phyloP scores from a whole-genome alignment of 1,140 invertebrate species.

The Ceratoteleas bidentatus region DNA sequence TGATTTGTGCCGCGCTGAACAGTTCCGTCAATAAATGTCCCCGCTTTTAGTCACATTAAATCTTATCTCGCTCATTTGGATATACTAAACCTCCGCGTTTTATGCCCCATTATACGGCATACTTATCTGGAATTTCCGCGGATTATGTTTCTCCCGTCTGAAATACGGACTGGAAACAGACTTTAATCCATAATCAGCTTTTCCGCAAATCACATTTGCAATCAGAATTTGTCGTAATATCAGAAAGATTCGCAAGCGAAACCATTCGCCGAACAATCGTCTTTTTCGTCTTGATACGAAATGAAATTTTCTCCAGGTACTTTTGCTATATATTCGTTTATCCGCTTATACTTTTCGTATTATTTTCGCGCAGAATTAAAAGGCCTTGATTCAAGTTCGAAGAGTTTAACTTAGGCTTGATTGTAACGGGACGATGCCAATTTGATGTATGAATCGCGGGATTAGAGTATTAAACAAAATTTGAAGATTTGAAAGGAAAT shows the following conservation, averaged over 20 bases:
- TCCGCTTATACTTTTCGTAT: slow-evolving; percentile 44
- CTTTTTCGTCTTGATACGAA: slow-evolving; percentile 51
- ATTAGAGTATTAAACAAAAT: too few species aligned
- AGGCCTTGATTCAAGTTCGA: slow-evolving; percentile 1
- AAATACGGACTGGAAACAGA: slow-evolving; percentile 62
- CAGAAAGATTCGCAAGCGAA: slow-evolving; percentile 74
- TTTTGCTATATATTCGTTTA: slow-evolving; percentile 45
- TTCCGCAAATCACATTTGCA: slow-evolving; percentile 77
- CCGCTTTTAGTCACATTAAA: slow-evolving; percentile 52
- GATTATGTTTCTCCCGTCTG: slow-evolving; percentile 60
- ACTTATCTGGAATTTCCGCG: slow-evolving; percentile 61
- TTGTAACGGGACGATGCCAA: too few species aligned
- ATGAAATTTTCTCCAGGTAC: slow-evolving; percentile 41
- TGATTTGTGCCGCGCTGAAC: slow-evolving; percentile 23
- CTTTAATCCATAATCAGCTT: slow-evolving; percentile 77
- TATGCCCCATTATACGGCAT: slow-evolving; percentile 63
- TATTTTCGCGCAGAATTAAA: slow-evolving; percentile 14
- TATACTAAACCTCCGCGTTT: slow-evolving; percentile 53
- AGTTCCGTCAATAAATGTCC: slow-evolving; percentile 39
- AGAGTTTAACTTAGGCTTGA: too few species aligned
- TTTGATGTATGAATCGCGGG: too few species aligned
- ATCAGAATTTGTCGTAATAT: slow-evolving; percentile 73
- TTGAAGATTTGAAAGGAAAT: too few species aligned
- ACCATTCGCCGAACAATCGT: slow-evolving; percentile 75
- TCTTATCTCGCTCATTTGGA: slow-evolving; percentile 52